A percentile compares a stretch with the other conserved stretches of the same genome.
Evolutionary conservation across 2,113 vertebrate species (phyloP).

Genomic region (Alces alces): DNA sequence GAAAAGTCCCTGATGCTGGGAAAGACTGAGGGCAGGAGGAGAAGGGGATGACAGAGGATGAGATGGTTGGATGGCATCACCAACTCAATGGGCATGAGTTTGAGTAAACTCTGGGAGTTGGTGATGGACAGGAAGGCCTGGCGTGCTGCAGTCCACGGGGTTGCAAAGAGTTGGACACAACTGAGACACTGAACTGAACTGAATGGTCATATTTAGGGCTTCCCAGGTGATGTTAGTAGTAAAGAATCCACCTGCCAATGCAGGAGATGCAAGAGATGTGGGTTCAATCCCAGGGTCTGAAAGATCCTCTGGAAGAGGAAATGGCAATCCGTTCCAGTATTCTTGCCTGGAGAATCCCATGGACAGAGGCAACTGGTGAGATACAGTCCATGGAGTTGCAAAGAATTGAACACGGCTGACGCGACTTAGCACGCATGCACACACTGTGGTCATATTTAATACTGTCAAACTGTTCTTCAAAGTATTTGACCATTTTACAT

Average conservation of each 20-base stretch:
- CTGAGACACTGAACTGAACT: background rate
- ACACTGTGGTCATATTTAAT: background rate
- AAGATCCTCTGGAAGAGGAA: background rate
- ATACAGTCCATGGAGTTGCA: background rate
- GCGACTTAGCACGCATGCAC: background rate
- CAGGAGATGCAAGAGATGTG: background rate
- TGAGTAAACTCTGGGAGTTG: background rate
- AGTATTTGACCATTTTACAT: background rate
- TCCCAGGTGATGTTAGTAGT: background rate
- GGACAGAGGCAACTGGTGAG: background rate
- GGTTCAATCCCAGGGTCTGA: background rate
- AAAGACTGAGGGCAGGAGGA: background rate
- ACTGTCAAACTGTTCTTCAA: background rate
- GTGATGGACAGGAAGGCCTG: background rate
- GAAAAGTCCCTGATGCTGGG: background rate
- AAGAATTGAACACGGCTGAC: accelerated
- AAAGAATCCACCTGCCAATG: background rate
- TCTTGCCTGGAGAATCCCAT: background rate
- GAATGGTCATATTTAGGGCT: background rate
- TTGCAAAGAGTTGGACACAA: background rate
- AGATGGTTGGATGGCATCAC: background rate
- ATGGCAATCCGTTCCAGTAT: background rate
- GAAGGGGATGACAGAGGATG: background rate
- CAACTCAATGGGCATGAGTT: background rate
- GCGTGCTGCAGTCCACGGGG: background rate